Conservation (phyloP, 2,888 invertebrate species). For the Rhopalosiphum nymphaeae region DNA sequence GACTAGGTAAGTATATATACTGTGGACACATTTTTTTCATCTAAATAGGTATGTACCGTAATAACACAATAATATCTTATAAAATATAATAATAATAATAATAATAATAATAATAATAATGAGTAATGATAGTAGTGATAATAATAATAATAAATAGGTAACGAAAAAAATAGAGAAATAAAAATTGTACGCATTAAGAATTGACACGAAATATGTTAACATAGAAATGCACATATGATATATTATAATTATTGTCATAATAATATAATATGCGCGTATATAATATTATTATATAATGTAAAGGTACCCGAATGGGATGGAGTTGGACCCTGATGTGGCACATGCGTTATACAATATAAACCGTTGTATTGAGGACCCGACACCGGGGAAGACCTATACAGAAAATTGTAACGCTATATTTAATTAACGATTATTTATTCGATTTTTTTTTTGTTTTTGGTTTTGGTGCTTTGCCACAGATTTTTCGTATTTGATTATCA, state of each 20-base stretch:
- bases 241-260: conserved; percentile 11
- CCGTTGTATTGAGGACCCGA: conserved; percentile 15
- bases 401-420: conserved; percentile 29
- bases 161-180: conserved; percentile 23
- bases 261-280: conserved; percentile 20
- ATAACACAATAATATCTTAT: conserved; percentile 47
- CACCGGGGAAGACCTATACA: conserved; percentile 35
- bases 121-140: conserved; percentile 5
- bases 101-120: conserved; percentile 30
- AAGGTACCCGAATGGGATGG: conserved; percentile 43
- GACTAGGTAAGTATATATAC: background rate
- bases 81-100: conserved; percentile 51
- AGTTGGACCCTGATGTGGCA: conserved; percentile 54
- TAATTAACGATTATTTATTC: background rate
- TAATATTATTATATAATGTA: conserved; percentile 14
- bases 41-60: conserved; percentile 20
- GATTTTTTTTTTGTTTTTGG: background rate
- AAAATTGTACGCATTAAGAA: conserved; percentile 55
- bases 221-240: conserved; percentile 36
- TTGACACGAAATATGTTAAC: conserved; percentile 58
- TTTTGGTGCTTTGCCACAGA: conserved; percentile 59
- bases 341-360: conserved; percentile 21
- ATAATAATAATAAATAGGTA: conserved; percentile 42
- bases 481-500: conserved; percentile 62
- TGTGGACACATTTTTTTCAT: conserved; percentile 7